A percentile compares a stretch with the other conserved stretches of the same genome.
phyloP scores from a whole-genome alignment of 2,888 invertebrate species.

The Crioceris asparagi region DNA sequence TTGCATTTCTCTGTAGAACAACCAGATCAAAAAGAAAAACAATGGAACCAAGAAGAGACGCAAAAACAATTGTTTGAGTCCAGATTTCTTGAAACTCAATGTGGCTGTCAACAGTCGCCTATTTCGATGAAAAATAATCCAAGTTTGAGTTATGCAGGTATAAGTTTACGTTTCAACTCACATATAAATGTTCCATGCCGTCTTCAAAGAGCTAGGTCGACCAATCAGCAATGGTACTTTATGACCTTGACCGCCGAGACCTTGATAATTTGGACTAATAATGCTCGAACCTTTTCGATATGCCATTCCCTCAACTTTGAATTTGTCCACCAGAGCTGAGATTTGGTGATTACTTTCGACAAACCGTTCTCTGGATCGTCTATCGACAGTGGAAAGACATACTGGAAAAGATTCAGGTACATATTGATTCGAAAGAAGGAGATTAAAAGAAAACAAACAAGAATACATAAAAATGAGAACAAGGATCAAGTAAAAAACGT shows the following conservation, averaged over 20 bases:
- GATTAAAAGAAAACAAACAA: no score
- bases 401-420: conserved; percentile 43
- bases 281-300: conserved; percentile 51
- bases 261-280: conserved; percentile 44
- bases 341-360: conserved; percentile 91
- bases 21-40: conserved; percentile 66
- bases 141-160: background rate
- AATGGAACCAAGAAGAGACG: conserved; percentile 64
- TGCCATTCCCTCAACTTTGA: conserved; percentile 73
- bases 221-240: conserved; percentile 69
- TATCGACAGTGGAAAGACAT: conserved; percentile 65
- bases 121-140: conserved; percentile 9
- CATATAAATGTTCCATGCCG: conserved; percentile 59
- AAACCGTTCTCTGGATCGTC: conserved; percentile 80
- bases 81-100: conserved; percentile 64
- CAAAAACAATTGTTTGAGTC: conserved; percentile 64
- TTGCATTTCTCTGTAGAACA: conserved; percentile 62
- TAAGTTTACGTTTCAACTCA: conserved; percentile 32
- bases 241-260: conserved; percentile 40
- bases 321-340: conserved; percentile 81
- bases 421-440: no score
- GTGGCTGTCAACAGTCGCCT: conserved; percentile 70
- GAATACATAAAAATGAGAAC: no score
- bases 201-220: conserved; percentile 55
- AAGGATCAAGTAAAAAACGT: no score